phyloP scores from a whole-genome alignment of 2,113 vertebrate species.

The Syngnathus floridae region DNA sequence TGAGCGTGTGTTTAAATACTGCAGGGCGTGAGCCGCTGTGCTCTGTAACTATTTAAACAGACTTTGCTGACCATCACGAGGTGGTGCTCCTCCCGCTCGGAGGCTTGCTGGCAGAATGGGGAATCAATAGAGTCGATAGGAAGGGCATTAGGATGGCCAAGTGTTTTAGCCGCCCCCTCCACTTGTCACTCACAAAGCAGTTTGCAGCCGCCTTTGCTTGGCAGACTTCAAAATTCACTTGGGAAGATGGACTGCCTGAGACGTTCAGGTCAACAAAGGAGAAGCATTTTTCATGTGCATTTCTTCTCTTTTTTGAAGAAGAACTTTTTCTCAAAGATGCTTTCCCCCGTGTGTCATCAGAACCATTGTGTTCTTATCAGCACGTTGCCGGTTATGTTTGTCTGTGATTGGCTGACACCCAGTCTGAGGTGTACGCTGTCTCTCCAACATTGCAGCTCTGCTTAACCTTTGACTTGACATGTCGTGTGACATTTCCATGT shows the following conservation, averaged over 20 bases:
- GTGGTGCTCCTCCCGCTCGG: conserved; percentile 25
- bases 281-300: conserved; percentile 35
- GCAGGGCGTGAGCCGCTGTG: not conserved
- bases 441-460: too few species aligned
- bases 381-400: too few species aligned
- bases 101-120: conserved; percentile 51
- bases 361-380: conserved; percentile 2
- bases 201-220: conserved; percentile 38
- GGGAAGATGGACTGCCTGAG: conserved; percentile 17
- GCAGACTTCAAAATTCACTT: conserved; percentile 40
- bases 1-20: not conserved
- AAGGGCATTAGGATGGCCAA: conserved; percentile 58
- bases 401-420: too few species aligned
- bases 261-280: conserved; percentile 33
- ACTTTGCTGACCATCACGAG: conserved; percentile 41
- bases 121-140: conserved; percentile 70
- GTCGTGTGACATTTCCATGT: too few species aligned
- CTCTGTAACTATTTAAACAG: conserved; percentile 35
- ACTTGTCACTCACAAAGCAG: conserved; percentile 52
- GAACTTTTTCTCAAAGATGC: conserved; percentile 27
- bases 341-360: not conserved
- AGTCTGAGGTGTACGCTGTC: too few species aligned
- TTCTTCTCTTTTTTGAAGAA: conserved; percentile 5
- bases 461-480: too few species aligned
- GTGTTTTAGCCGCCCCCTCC: conserved; percentile 54